Conservation (phyloP, 2,113 vertebrate genomes). For the Motacilla tschutschensis region DNA sequence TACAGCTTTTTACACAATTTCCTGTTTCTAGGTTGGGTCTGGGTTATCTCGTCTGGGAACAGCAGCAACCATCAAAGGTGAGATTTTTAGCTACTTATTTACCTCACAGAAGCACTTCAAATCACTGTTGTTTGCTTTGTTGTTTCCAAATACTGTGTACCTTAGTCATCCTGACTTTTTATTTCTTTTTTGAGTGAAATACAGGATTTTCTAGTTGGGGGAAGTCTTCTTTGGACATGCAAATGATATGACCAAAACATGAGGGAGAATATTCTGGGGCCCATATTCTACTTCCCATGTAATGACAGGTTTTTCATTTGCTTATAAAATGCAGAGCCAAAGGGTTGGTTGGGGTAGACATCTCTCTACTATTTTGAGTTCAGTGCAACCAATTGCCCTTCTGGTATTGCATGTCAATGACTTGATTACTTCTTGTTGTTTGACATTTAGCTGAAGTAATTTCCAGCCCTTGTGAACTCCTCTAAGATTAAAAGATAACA, state of each 20-base stretch:
- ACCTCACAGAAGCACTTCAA: background rate
- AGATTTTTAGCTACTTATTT: background rate
- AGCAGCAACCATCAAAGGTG: slow-evolving; percentile 86
- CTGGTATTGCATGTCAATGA: background rate
- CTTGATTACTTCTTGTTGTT: background rate
- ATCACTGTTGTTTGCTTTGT: background rate
- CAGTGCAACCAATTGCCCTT: background rate
- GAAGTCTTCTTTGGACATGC: background rate
- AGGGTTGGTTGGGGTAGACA: background rate
- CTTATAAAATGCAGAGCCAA: background rate
- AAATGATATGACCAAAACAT: background rate
- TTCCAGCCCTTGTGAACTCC: background rate
- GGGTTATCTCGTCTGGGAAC: slow-evolving; percentile 83
- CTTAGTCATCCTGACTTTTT: background rate
- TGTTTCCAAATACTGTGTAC: background rate
- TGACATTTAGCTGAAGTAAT: background rate
- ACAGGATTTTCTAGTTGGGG: background rate
- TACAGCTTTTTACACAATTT: background rate
- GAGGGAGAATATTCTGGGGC: background rate
- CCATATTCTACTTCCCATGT: fast-evolving
- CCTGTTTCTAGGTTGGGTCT: slow-evolving; percentile 80
- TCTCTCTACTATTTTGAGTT: background rate
- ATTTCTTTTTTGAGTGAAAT: background rate
- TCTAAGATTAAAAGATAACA: background rate
- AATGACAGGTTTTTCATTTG: background rate